A percentile compares a stretch with the other conserved stretches of the same genome.
These are phyloP conservation scores for Ammodytes dubius DNA, from an alignment of 2,113 vertebrate genomes.

Conservation along the genomic window DNA sequence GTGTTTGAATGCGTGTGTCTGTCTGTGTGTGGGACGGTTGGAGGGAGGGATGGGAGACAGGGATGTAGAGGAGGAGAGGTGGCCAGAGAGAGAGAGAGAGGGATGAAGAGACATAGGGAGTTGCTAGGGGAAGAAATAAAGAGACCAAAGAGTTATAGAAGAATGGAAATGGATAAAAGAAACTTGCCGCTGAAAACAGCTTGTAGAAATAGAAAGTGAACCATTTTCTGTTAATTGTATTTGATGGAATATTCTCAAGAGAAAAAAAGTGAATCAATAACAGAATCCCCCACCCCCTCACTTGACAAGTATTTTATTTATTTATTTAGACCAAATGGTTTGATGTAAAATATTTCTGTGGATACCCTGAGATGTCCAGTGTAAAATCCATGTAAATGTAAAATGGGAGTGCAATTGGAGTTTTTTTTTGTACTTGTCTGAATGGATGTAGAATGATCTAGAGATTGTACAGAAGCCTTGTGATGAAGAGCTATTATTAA, in stretches of 20 bases:
- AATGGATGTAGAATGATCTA: not conserved
- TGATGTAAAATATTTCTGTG: not conserved
- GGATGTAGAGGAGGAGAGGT: constrained; percentile 75
- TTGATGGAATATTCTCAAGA: not conserved
- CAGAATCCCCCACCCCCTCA: not conserved
- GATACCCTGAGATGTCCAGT: not conserved
- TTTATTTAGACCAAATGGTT: not conserved
- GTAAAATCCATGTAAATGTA: not conserved
- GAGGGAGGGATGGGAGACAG: constrained; percentile 73
- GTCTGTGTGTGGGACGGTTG: constrained; percentile 67
- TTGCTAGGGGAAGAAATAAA: constrained; percentile 8
- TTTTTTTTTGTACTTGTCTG: not conserved
- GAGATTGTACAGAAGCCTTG: not conserved
- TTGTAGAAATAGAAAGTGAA: not conserved
- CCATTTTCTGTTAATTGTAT: not conserved
- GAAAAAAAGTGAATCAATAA: not conserved
- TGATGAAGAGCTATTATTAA: not conserved
- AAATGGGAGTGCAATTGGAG: too few relatives aligned
- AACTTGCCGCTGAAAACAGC: not conserved
- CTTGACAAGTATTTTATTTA: not conserved
- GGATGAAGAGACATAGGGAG: constrained; percentile 15
- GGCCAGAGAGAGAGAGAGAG: constrained; percentile 40
- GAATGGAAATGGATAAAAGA: not conserved
- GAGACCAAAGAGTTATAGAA: not conserved
- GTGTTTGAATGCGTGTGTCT: constrained; percentile 1